Base-by-base conservation (phyloP, 2,888 invertebrate genomes). In the Drosophila vallismaia region DNA sequence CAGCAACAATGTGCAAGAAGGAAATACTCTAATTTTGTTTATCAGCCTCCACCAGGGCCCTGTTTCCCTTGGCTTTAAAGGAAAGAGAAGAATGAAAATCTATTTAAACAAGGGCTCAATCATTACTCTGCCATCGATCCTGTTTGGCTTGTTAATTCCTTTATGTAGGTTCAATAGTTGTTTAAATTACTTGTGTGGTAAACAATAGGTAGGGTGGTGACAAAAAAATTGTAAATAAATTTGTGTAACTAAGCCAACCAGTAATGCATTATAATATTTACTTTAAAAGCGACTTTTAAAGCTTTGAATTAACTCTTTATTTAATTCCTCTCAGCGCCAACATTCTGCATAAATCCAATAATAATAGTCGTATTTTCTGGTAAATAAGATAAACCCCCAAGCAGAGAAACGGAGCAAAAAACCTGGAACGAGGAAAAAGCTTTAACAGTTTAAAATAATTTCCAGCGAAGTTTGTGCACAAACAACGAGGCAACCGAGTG, bases 391-490 rank as follows among this genome's bases (percentile, higher is more conserved):
- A 64, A 44, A 28, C 14, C 3, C n/a, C 3, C 8, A 14, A 52
- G 12, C 12, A 31, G 8, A 45, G 45, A 44, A 63, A 63, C 14
- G 7, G 8, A 19, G 26, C 5, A 49, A 40, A 12, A 14, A 19
- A 19, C 19, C 2, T 19, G 19, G 19, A 19, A 12, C 3, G 9
- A 2, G n/a, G 19, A 26, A 72, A 51, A 54, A 49, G 46, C 29
- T 55, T 66, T 57, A 64, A 58, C 59, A 63, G 63, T 74, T 79
- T 74, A 67, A 78, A 79, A 77, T 72, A 74, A 79, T 82, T 82
- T 66, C 4, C 46, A 55, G 56, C 69, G 62, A 74, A 60, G 67
- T 71, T 71, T 71, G 14, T 49, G 46, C 56, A 60, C 44, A 59
- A 55, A 44, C 51, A 53, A 51, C 28, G 12, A 12, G 28, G 55